Evolutionary conservation across 2,888 invertebrate genomes (phyloP), one percentile per base, ranked within the genome.

Genomic region (Drosophila maculinotata): DNA sequence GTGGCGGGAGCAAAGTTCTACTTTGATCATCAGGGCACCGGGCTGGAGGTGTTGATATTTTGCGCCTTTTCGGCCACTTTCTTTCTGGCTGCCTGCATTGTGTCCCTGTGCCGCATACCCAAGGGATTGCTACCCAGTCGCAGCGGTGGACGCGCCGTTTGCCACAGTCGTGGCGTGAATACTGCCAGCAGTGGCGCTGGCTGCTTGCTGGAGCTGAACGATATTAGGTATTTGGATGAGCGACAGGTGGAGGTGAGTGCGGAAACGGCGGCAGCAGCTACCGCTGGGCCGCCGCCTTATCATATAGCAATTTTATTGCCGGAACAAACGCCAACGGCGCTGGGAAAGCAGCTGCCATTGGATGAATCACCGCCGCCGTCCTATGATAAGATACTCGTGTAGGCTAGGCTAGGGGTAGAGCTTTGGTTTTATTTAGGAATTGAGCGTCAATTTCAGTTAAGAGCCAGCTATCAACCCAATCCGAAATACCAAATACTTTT

Each of bases 241-340:
- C 64, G 66, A 3, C 71, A 62, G 41, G 54, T 62, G 42, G 64
- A 63, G 45, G 64, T 65, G n/a, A 52, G 74, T 53, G 69, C 65
- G 9, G 79, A 86, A 39, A 87, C 81, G 25, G 79, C 74, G 1
- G 72, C 76, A 25, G 68, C 74, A 23, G 82, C 89, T 20, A 83
- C 83, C 12, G 88, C 90, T 30, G 91, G 91, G 5, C 95, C 96
- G 15, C 96, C 96, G n/a, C 96, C 96, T 8, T 96, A 96, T 92
- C 96, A 96, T 92, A 95, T 96, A 92, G 96, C 96, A 35, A 95
- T 96, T 84, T 92, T 96, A 76, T 93, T 96, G 88, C 95, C 95
- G 54, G 93, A 93, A 15, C 83, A 86, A 51, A 83, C 88, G 14
- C 63, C 79, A 47, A 66, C 87, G 41, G 70, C 69, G 17, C 39